phyloP scores from a whole-genome alignment of 2,797 vertebrate species.

The Helarctos malayanus region DNA sequence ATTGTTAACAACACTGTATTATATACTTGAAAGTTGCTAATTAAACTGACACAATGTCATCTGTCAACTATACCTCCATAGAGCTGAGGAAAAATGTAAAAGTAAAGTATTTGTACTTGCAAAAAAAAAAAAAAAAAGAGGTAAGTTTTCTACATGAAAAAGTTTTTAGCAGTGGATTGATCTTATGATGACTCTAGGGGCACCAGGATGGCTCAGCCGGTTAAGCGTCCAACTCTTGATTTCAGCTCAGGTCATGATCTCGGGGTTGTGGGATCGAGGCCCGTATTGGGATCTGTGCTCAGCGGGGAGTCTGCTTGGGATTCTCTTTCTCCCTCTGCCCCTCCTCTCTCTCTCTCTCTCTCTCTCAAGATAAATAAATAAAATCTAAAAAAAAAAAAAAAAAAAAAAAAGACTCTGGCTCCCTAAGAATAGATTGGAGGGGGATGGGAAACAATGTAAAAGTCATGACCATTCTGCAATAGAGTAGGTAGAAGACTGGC shows the following conservation, averaged over 20 bases:
- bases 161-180: not conserved
- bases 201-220: not conserved
- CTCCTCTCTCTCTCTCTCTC: not conserved
- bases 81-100: not conserved
- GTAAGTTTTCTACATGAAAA: not conserved
- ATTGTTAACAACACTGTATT: not conserved
- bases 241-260: not conserved
- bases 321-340: not conserved
- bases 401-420: not conserved
- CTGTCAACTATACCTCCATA: not conserved
- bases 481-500: not conserved
- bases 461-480: not conserved
- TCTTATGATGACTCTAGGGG: not conserved
- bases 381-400: not conserved
- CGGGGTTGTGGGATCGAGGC: not conserved
- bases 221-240: not conserved
- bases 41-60: not conserved
- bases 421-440: not conserved
- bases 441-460: fast-evolving
- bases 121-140: not conserved
- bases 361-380: not conserved
- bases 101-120: not conserved
- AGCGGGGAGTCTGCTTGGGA: not conserved
- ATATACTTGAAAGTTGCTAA: not conserved
- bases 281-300: not conserved